These are phyloP conservation scores for Neolamprologus tretocephalus DNA, from an alignment of 2,113 vertebrate species.

Conservation along the genomic window DNA sequence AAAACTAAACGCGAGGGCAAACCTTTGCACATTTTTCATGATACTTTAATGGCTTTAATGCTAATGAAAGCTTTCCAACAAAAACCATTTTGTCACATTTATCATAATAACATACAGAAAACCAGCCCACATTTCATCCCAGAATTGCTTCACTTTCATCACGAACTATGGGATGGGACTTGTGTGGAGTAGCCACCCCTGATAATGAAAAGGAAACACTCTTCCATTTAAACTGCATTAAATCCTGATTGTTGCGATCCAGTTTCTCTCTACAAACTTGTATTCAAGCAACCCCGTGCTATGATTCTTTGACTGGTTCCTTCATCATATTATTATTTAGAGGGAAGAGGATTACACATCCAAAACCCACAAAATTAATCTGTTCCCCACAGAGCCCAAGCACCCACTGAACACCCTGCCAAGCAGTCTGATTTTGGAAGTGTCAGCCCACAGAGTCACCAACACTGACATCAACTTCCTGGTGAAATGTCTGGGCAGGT, in stretches of 20 bases:
- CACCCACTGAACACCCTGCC: conserved; percentile 65
- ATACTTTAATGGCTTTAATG: neutral
- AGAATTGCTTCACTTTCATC: neutral
- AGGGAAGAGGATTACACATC: neutral
- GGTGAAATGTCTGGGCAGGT: conserved; percentile 87
- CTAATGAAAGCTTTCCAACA: neutral
- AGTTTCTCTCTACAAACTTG: neutral
- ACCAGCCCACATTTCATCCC: neutral
- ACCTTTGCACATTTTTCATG: neutral
- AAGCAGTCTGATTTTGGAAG: conserved; percentile 69
- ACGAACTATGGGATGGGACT: neutral
- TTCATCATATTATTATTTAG: neutral
- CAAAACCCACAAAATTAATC: neutral
- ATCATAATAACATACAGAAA: neutral
- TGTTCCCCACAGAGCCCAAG: conserved; percentile 73
- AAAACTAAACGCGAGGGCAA: neutral
- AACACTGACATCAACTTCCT: conserved; percentile 80
- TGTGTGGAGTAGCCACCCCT: neutral
- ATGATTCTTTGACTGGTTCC: neutral
- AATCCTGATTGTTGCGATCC: neutral
- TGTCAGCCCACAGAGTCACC: conserved; percentile 59
- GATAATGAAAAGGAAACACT: neutral
- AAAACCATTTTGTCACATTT: neutral
- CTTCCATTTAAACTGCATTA: neutral
- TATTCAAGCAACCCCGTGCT: neutral